A percentile compares a stretch with the other conserved stretches of the same genome.
Conservation (phyloP, 2,797 vertebrate species). For the Gouania willdenowi region DNA sequence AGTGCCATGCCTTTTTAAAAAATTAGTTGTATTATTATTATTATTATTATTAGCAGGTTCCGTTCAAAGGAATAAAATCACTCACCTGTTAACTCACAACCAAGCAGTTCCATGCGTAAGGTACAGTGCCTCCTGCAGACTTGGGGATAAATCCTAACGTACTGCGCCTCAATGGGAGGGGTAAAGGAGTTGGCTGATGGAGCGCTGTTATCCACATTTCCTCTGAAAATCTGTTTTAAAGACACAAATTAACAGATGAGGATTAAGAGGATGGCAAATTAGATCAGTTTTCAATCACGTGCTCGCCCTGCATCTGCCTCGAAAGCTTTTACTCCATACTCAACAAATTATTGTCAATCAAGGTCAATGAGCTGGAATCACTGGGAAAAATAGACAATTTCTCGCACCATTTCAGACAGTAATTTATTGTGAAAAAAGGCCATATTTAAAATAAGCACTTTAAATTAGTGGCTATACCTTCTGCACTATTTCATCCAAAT, state of each 20-base stretch:
- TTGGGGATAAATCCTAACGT: conserved; percentile 92
- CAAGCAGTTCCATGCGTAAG: conserved; percentile 94
- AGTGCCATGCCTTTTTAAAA: too few species aligned
- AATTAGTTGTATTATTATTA: too few species aligned
- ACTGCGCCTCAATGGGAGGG: conserved; percentile 94
- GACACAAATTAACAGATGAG: conserved; percentile 26
- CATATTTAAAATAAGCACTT: conserved; percentile 56
- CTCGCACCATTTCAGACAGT: conserved; percentile 58
- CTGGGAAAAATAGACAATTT: conserved; percentile 57
- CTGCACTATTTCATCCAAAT: conserved; percentile 46
- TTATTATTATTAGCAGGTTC: too few species aligned
- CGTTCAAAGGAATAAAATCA: conserved; percentile 6
- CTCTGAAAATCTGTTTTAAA: conserved; percentile 86
- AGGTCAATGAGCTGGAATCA: conserved; percentile 70
- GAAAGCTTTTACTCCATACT: conserved; percentile 50
- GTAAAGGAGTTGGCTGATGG: conserved; percentile 97
- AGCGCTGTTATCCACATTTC: conserved; percentile 95
- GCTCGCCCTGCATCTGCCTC: conserved; percentile 42
- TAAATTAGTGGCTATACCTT: conserved; percentile 49
- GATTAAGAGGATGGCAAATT: conserved; percentile 3
- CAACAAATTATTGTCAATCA: conserved; percentile 68
- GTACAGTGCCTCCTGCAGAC: conserved; percentile 97
- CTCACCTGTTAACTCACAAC: conserved; percentile 93
- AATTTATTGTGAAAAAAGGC: conserved; percentile 60
- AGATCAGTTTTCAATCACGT: conserved; percentile 39